These are phyloP conservation scores for Oreotragus oreotragus DNA, from an alignment of 2,113 vertebrate genomes.

Conservation along the genomic window DNA sequence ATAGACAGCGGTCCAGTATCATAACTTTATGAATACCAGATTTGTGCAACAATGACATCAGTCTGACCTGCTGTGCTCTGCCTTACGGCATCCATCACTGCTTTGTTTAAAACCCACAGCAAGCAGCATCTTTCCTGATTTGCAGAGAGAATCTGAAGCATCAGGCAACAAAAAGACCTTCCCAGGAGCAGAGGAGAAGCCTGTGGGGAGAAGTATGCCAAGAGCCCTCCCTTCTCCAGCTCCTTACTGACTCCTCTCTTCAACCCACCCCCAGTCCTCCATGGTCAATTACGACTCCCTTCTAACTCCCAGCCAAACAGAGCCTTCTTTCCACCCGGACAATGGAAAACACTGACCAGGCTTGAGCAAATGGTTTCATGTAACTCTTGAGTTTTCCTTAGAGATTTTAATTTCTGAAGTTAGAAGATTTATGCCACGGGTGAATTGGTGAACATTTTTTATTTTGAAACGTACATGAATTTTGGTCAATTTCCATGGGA, in stretches of 20 bases:
- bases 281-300: not conserved
- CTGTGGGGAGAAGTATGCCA: not conserved
- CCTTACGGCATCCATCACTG: not conserved
- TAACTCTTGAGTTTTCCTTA: not conserved
- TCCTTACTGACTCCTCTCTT: not conserved
- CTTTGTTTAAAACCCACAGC: not conserved
- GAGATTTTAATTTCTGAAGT: slow-evolving; percentile 18
- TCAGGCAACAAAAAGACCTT: not conserved
- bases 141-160: not conserved
- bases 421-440: not conserved
- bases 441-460: not conserved
- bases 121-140: not conserved
- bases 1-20: slow-evolving; percentile 18
- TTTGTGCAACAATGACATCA: not conserved
- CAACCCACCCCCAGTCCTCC: not conserved
- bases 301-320: not conserved
- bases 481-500: slow-evolving; percentile 19
- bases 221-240: too few species aligned
- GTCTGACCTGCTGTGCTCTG: not conserved
- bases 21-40: slow-evolving; percentile 68
- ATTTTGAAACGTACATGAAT: slow-evolving; percentile 9
- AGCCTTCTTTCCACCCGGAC: not conserved
- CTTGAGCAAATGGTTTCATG: not conserved
- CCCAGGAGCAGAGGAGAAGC: not conserved
- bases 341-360: not conserved